Evolutionary conservation across 2,888 invertebrate species (phyloP).

Genomic region (Pandemis cinnamomeana): DNA sequence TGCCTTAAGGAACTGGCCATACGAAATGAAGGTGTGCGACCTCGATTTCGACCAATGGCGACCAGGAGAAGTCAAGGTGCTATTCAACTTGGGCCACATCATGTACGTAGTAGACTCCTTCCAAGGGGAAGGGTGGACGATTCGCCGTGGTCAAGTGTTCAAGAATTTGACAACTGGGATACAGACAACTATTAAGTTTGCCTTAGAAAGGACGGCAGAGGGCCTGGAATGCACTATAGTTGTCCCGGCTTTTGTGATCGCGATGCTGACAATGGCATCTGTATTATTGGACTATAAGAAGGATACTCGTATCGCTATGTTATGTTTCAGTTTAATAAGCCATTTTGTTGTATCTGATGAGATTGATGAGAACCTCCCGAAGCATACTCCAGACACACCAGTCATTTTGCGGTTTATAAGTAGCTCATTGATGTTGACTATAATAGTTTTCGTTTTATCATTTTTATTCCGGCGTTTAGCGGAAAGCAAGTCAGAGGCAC

Average conservation of each 20-base stretch:
- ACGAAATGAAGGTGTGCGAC: conserved; percentile 25
- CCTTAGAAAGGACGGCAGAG: conserved; percentile 14
- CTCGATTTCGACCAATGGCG: conserved; percentile 32
- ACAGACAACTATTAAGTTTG: conserved; percentile 23
- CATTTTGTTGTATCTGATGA: conserved; percentile 52
- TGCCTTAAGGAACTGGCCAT: conserved; percentile 20
- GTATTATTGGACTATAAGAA: conserved; percentile 19
- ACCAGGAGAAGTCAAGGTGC: conserved; percentile 15
- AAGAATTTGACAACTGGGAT: conserved; percentile 25
- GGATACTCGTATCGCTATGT: conserved; percentile 49
- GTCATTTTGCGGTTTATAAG: conserved; percentile 55
- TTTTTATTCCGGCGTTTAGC: conserved; percentile 50
- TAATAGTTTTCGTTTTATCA: conserved; percentile 48
- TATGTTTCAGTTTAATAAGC: conserved; percentile 53
- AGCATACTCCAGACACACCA: conserved; percentile 51
- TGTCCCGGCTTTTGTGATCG: conserved; percentile 23
- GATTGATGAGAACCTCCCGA: conserved; percentile 52
- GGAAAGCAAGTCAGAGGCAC: conserved; percentile 43
- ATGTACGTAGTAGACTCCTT: conserved; percentile 16
- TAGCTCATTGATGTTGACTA: conserved; percentile 54
- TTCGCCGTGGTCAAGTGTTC: background rate
- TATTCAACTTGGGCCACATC: conserved; percentile 19
- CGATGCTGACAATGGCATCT: conserved; percentile 13
- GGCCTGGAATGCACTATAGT: conserved; percentile 28
- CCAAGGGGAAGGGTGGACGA: conserved; percentile 23